These are phyloP conservation scores for Aplochiton taeniatus DNA, from an alignment of 2,797 vertebrate species.

Conservation along the genomic window DNA sequence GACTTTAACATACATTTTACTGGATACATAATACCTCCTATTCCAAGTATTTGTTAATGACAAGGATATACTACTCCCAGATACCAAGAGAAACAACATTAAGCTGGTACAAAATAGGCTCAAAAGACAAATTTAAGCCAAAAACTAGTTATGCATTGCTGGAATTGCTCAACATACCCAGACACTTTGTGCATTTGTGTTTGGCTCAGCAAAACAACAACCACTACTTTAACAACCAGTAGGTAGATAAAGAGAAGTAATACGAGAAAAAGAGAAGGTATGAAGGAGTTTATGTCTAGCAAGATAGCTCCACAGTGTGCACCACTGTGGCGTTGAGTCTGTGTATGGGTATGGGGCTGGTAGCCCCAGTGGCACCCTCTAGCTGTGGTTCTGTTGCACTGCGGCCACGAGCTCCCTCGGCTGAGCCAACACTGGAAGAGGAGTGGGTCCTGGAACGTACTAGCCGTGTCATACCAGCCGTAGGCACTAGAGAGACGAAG, in stretches of 20 bases:
- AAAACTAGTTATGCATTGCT: no score
- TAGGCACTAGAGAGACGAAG: slow-evolving; percentile 82
- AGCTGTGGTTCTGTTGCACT: slow-evolving; percentile 74
- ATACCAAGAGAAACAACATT: no score
- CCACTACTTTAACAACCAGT: neutral
- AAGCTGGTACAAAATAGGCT: no score
- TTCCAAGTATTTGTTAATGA: no score
- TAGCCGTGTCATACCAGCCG: slow-evolving; percentile 89
- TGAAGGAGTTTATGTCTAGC: slow-evolving; percentile 66
- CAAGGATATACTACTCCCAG: no score
- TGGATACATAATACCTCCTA: no score
- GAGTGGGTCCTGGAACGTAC: slow-evolving; percentile 90
- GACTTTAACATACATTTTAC: no score
- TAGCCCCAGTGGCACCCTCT: slow-evolving; percentile 71
- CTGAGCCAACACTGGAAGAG: slow-evolving; percentile 86
- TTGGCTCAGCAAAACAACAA: no score
- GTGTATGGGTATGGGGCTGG: slow-evolving; percentile 66
- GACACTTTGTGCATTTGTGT: neutral
- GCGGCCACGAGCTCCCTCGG: slow-evolving; percentile 80
- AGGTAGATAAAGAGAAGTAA: neutral
- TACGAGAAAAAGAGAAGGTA: neutral
- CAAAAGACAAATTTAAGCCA: no score
- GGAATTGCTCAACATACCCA: neutral
- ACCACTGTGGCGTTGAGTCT: slow-evolving; percentile 73
- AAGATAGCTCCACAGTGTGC: slow-evolving; percentile 85